Evolutionary conservation across 2,797 vertebrate species (phyloP).

Genomic region (Brotula barbata): DNA sequence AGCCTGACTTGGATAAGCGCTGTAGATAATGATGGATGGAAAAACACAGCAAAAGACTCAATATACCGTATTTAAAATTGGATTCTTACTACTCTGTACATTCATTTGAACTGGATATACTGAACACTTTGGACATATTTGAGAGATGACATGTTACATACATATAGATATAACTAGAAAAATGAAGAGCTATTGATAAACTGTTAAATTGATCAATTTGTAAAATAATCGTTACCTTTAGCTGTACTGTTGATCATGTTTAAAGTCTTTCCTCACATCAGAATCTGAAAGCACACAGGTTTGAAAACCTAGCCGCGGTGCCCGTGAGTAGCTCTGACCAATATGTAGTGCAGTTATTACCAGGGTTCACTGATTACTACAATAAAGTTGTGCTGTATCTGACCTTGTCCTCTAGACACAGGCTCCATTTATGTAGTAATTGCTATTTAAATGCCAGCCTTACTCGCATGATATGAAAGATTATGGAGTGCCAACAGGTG

Average conservation of each 20-base stretch:
- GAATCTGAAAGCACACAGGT: neutral
- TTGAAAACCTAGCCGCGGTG: neutral
- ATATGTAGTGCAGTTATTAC: conserved; percentile 30
- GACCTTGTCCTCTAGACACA: conserved; percentile 41
- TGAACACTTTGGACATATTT: neutral
- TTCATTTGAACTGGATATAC: neutral
- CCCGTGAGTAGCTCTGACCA: conserved; percentile 9
- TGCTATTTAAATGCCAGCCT: conserved; percentile 70
- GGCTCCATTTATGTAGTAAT: conserved; percentile 54
- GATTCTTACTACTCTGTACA: neutral
- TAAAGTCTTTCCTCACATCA: neutral
- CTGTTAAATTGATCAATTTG: too few relatives aligned
- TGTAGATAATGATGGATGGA: too few relatives aligned
- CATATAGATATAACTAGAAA: too few relatives aligned
- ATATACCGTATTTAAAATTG: too few relatives aligned
- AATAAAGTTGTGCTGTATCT: conserved; percentile 23
- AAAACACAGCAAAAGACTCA: too few relatives aligned
- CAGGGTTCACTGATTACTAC: conserved; percentile 35
- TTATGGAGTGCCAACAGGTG: conserved; percentile 53
- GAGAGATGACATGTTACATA: too few relatives aligned
- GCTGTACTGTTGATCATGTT: too few relatives aligned
- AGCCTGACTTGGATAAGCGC: too few relatives aligned
- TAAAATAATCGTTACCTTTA: too few relatives aligned
- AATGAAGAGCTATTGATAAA: too few relatives aligned
- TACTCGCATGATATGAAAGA: conserved; percentile 65